These are phyloP conservation scores for Xenops minutus DNA, from an alignment of 2,797 vertebrate species.

Conservation along the genomic window DNA sequence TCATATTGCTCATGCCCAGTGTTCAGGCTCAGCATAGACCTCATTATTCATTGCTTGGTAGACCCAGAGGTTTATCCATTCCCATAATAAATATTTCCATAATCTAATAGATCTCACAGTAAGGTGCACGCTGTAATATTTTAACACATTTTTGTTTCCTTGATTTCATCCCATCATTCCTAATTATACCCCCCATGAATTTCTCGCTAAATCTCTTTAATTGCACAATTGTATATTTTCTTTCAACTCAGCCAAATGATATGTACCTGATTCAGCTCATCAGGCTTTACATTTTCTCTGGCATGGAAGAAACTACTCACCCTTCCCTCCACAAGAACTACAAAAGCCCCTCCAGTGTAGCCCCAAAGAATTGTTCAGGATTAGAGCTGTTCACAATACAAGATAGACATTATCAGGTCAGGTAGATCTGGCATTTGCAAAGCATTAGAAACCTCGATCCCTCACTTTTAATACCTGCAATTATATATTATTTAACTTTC, in stretches of 20 bases:
- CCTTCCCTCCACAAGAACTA: background rate
- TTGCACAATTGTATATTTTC: conserved; percentile 32
- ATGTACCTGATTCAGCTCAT: background rate
- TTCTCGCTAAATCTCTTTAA: conserved; percentile 11
- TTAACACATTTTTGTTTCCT: conserved; percentile 29
- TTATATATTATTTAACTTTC: background rate
- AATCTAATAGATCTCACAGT: conserved; percentile 37
- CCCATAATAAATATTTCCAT: conserved; percentile 26
- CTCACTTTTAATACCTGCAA: background rate
- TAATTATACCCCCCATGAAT: conserved; percentile 35
- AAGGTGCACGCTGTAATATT: background rate
- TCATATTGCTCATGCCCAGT: background rate
- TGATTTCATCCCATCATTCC: conserved; percentile 39
- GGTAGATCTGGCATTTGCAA: background rate
- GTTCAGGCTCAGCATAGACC: background rate
- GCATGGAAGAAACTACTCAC: background rate
- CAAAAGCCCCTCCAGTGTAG: background rate
- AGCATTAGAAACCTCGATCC: background rate
- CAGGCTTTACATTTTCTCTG: background rate
- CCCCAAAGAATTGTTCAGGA: background rate
- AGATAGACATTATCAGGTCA: background rate
- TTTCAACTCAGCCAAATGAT: conserved; percentile 1
- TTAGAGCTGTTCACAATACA: background rate
- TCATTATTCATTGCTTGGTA: background rate
- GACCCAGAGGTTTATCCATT: background rate